Evolutionary conservation across 2,888 invertebrate species (phyloP).

Genomic region (Schrankia costaestrigalis): DNA sequence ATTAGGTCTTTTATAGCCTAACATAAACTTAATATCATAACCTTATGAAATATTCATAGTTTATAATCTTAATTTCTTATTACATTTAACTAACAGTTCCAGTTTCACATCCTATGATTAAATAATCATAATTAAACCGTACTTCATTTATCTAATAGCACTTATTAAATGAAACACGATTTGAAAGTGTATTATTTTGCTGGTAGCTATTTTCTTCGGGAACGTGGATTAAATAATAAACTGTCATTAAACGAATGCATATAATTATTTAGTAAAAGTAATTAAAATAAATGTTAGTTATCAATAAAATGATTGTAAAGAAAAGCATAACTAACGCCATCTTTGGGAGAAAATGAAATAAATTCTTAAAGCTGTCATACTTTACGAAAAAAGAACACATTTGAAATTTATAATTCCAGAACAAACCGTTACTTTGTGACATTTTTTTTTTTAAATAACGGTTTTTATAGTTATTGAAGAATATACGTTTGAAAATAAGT

Average conservation of each 20-base stretch:
- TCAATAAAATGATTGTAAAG: too few species aligned
- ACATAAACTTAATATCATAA: too few species aligned
- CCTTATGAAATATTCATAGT: too few species aligned
- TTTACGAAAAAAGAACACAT: too few species aligned
- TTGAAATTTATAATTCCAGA: neutral
- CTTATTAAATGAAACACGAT: conserved; percentile 26
- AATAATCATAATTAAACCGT: conserved; percentile 28
- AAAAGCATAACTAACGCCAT: too few species aligned
- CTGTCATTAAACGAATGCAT: too few species aligned
- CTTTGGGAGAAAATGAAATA: too few species aligned
- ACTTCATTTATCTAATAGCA: conserved; percentile 23
- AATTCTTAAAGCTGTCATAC: too few species aligned
- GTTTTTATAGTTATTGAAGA: conserved; percentile 24
- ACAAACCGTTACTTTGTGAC: conserved; percentile 2
- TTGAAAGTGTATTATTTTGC: conserved; percentile 26
- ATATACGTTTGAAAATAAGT: conserved; percentile 14
- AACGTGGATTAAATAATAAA: too few species aligned
- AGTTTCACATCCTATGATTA: conserved; percentile 26
- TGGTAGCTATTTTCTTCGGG: too few species aligned
- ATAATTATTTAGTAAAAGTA: conserved; percentile 11
- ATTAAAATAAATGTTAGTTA: conserved; percentile 6
- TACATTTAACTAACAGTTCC: conserved; percentile 20
- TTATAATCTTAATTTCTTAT: too few species aligned
- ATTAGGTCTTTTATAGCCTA: too few species aligned
- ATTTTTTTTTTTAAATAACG: conserved; percentile 21